A percentile compares a stretch with the other conserved stretches of the same genome.
These are phyloP conservation scores for Dorcus hopei DNA, from an alignment of 2,888 invertebrate species.

Conservation along the genomic window DNA sequence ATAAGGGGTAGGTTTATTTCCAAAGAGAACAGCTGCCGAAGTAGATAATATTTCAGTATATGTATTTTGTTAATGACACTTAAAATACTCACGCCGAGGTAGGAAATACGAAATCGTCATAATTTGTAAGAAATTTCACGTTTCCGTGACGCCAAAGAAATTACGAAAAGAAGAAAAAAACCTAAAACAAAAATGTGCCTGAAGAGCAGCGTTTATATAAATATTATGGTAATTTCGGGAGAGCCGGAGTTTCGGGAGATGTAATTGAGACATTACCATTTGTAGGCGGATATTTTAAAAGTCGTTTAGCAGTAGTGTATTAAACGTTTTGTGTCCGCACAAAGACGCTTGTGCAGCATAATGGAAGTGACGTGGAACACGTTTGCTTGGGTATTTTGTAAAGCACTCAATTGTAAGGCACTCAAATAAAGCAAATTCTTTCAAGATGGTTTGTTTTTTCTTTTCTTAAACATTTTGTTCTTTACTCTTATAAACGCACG, in stretches of 20 bases:
- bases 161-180: background rate
- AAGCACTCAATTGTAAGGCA: too few species aligned
- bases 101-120: background rate
- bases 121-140: constrained; percentile 1
- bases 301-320: background rate
- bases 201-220: background rate
- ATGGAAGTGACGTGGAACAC: too few species aligned
- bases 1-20: background rate
- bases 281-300: background rate
- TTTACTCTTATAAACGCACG: background rate
- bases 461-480: background rate
- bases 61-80: constrained; percentile 1
- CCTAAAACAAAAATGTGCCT: background rate
- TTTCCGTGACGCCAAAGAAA: background rate
- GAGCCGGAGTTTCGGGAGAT: background rate
- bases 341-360: too few species aligned
- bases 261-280: background rate
- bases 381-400: too few species aligned
- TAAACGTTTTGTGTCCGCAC: too few species aligned
- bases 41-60: background rate
- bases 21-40: background rate
- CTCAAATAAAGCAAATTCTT: too few species aligned
- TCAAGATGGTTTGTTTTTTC: background rate
- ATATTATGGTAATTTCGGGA: background rate
- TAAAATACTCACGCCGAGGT: background rate